Evolutionary conservation across 2,113 vertebrate genomes (phyloP), one percentile per base, ranked within the genome.

Genomic region (Phalacrocorax pelagicus): DNA sequence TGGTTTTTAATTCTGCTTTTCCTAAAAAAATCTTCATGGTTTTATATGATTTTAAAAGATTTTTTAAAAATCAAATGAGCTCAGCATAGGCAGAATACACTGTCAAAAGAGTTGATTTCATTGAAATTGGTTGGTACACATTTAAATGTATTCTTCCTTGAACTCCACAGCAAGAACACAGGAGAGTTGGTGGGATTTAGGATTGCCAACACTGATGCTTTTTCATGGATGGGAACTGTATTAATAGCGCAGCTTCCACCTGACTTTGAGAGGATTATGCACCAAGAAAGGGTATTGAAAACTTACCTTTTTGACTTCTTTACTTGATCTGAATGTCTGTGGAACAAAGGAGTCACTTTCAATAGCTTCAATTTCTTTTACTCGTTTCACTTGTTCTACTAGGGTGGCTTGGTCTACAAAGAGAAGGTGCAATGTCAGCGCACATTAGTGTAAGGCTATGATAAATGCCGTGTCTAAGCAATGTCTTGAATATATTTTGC

Each of bases 341-440:
- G 99, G 99, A 98, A 99, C 97, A 98, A 99, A 99, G 97, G 99
- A 99, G 98, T 99, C 99, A 83, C 98, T 99, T 96, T 99, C 99
- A 97, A 99, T 99, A 96, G 99, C 99, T 97, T 99, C 99, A 80
- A 99, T 99, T 92, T 99, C 99, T 98, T 99, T 99, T 85, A 99
- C 99, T 97, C 99, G 97, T 98, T 98, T 99, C 96, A 99, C 99
- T 95, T 99, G 99, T 94, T 99, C 99, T 54, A 98, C 97, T 14
- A 99, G 98, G 95, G 99, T 98, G 96, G 98, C 92, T 89, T 99
- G 99, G 92, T 99, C 99, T 99, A 92, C 96, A 96, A 83, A 85
- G 89, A 88, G 58, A 94, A 57, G 51, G 79, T 46, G 85, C 17
- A 65, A 79, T 38, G 80, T 92, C 62, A 90, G 92, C 58, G n/a